Percentiles rank a stretch among this genome's conserved stretches.
These are phyloP conservation scores for Alentia gelatinosa DNA, from an alignment of 2,888 invertebrate genomes.

Conservation along the genomic window DNA sequence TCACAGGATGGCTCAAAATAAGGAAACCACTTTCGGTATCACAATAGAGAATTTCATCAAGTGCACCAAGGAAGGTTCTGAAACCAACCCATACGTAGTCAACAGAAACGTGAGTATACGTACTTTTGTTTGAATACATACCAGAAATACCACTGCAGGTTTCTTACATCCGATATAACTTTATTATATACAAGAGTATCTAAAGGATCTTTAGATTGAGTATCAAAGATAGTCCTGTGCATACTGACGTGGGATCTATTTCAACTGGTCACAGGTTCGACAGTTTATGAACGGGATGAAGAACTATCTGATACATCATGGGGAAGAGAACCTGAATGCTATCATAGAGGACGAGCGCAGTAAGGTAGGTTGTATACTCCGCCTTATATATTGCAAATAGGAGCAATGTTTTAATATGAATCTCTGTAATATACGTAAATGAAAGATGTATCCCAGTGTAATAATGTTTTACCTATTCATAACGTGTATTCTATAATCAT, in stretches of 20 bases:
- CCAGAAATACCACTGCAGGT: too few species aligned
- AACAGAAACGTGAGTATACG: slow-evolving; percentile 81
- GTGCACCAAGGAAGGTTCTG: slow-evolving; percentile 94
- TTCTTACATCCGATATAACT: too few species aligned
- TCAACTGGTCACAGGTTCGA: slow-evolving; percentile 83
- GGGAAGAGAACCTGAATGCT: slow-evolving; percentile 94
- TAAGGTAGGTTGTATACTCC: slow-evolving; percentile 84
- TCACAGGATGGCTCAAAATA: slow-evolving; percentile 83
- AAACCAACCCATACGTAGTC: slow-evolving; percentile 91
- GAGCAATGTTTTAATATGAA: too few species aligned
- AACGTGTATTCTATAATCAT: too few species aligned
- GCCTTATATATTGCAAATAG: background rate
- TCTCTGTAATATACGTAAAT: too few species aligned
- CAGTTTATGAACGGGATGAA: slow-evolving; percentile 99
- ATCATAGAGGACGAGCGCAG: slow-evolving; percentile 92
- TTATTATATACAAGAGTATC: too few species aligned
- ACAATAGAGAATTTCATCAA: slow-evolving; percentile 96
- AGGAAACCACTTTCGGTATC: slow-evolving; percentile 93
- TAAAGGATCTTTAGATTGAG: too few species aligned
- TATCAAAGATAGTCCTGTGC: slow-evolving; percentile 33
- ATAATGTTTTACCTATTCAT: too few species aligned
- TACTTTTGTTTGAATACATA: too few species aligned
- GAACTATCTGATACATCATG: slow-evolving; percentile 97
- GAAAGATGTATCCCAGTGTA: too few species aligned
- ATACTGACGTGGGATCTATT: too few species aligned